Conservation (phyloP, 23 tunicate genomes). For the Ciona savignyi region DNA sequence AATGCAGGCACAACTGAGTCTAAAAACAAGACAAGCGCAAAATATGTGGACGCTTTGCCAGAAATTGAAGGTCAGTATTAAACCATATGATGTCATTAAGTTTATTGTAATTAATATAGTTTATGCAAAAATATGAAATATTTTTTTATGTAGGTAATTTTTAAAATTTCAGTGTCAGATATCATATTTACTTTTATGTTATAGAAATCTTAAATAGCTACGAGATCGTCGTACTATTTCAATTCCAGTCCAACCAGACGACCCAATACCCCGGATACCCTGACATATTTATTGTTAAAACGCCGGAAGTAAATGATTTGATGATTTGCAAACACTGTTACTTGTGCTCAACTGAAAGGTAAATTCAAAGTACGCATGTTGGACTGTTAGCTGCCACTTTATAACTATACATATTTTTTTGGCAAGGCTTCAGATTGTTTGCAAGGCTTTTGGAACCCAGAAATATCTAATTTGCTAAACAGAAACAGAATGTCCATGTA, state of each 20-base stretch:
- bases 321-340: background rate
- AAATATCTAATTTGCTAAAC: too few species aligned
- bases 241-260: background rate
- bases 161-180: too few species aligned
- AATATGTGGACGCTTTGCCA: background rate
- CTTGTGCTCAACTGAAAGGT: background rate
- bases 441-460: background rate
- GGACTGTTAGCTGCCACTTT: background rate
- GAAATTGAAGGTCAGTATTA: background rate
- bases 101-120: too few species aligned
- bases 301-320: background rate
- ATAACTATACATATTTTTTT: too few species aligned
- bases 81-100: too few species aligned
- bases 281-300: background rate
- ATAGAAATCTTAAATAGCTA: background rate
- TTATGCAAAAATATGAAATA: too few species aligned
- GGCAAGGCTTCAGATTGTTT: background rate
- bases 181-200: too few species aligned
- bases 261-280: background rate
- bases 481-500: too few species aligned
- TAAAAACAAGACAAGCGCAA: too few species aligned
- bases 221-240: background rate
- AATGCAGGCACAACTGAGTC: background rate
- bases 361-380: background rate
- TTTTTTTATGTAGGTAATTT: too few species aligned